phyloP scores from a whole-genome alignment of 2,888 invertebrate species.

The Notodonta dromedarius region DNA sequence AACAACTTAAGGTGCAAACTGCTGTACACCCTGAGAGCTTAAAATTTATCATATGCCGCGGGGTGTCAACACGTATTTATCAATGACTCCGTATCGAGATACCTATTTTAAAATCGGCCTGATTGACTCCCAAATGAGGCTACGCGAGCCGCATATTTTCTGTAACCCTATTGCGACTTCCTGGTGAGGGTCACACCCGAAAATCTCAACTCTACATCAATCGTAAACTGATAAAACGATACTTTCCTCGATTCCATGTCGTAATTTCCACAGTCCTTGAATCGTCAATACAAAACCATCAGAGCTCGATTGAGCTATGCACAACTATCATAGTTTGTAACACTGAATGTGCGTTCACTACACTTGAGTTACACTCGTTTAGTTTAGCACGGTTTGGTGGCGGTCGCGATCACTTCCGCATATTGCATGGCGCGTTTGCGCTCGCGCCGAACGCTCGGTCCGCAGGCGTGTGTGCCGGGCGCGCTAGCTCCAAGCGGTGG shows the following conservation, averaged over 20 bases:
- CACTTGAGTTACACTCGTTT: conserved; percentile 69
- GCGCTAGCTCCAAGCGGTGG: conserved; percentile 71
- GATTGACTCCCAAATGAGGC: conserved; percentile 62
- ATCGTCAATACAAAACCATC: conserved; percentile 71
- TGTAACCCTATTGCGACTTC: conserved; percentile 46
- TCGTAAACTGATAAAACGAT: conserved; percentile 54
- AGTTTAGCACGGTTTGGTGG: conserved; percentile 56
- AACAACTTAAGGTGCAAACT: conserved; percentile 74
- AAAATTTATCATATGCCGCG: conserved; percentile 73
- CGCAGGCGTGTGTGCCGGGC: conserved; percentile 55
- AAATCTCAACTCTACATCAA: conserved; percentile 22
- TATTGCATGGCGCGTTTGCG: conserved; percentile 70
- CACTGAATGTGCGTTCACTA: conserved; percentile 75
- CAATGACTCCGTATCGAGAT: conserved; percentile 67
- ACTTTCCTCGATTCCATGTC: conserved; percentile 82
- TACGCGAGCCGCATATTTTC: conserved; percentile 49
- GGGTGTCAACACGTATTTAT: conserved; percentile 75
- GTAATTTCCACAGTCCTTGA: conserved; percentile 75
- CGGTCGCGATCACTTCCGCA: conserved; percentile 80
- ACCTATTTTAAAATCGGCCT: conserved; percentile 51
- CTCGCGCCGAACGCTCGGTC: conserved; percentile 55
- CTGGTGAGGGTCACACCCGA: conserved; percentile 48
- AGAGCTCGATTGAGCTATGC: conserved; percentile 69
- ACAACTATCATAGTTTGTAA: conserved; percentile 79
- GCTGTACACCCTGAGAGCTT: conserved; percentile 51